Conservation (phyloP, 30 jellyfish, hydroid and myxozoan species). For the Chrysaora quinquecirrha region DNA sequence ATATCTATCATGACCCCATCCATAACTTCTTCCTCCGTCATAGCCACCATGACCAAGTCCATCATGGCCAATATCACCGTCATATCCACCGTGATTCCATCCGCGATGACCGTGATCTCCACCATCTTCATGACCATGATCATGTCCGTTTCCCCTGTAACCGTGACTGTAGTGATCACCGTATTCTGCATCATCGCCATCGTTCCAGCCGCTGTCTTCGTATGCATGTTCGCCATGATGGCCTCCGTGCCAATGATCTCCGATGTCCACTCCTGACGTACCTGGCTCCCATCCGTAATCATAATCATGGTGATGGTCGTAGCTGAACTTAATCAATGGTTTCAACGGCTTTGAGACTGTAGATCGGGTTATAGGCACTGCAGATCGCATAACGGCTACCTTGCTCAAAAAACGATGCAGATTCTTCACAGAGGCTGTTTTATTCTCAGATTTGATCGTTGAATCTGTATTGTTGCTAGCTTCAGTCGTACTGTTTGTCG, state of each 20-base stretch:
- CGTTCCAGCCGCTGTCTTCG: slow-evolving; percentile 3
- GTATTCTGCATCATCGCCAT: slow-evolving; percentile 57
- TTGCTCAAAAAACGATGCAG: slow-evolving; percentile 36
- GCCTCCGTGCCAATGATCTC: slow-evolving; percentile 26
- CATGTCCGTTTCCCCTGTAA: slow-evolving; percentile 30
- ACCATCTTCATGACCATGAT: slow-evolving; percentile 52
- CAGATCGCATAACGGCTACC: neutral
- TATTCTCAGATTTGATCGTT: slow-evolving; percentile 6
- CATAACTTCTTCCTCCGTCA: slow-evolving; percentile 63
- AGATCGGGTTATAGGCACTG: neutral
- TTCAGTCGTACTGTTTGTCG: neutral
- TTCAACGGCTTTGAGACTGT: neutral
- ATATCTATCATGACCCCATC: slow-evolving; percentile 26
- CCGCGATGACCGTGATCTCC: slow-evolving; percentile 72
- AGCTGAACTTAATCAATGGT: neutral
- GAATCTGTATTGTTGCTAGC: slow-evolving; percentile 8
- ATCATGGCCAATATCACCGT: slow-evolving; percentile 34
- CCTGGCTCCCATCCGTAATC: slow-evolving; percentile 15
- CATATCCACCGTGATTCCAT: slow-evolving; percentile 28
- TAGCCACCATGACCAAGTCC: slow-evolving; percentile 71
- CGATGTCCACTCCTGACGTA: slow-evolving; percentile 3
- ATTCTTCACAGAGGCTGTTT: slow-evolving; percentile 34
- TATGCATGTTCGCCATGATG: slow-evolving; percentile 13
- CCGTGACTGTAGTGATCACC: slow-evolving; percentile 46
- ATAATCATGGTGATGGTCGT: slow-evolving; percentile 20